A percentile compares a stretch with the other conserved stretches of the same genome.
These are phyloP conservation scores for Rhizoglyphus robini DNA, from an alignment of 1,140 invertebrate genomes.

Conservation along the genomic window DNA sequence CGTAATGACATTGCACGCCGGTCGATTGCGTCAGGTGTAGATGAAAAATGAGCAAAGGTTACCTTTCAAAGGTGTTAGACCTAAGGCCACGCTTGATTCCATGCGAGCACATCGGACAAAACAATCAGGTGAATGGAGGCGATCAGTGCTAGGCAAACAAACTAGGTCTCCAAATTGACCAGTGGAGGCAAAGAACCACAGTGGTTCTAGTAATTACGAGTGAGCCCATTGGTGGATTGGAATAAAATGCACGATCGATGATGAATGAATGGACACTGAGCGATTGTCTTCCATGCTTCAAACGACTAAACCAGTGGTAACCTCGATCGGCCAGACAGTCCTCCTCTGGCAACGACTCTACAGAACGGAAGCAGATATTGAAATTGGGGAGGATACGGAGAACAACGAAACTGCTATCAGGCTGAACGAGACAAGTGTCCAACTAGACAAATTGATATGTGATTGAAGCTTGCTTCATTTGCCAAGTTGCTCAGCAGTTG, in stretches of 20 bases:
- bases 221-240: background rate
- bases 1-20: background rate
- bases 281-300: background rate
- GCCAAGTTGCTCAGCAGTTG: too few relatives aligned
- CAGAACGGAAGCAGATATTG: constrained; percentile 5
- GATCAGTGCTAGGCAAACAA: background rate
- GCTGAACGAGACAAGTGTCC: background rate
- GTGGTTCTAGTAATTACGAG: background rate
- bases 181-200: background rate
- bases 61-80: constrained; percentile 6
- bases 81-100: background rate
- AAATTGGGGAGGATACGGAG: background rate
- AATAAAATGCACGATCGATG: background rate
- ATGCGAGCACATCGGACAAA: background rate
- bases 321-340: background rate
- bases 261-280: constrained; percentile 5
- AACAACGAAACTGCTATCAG: background rate
- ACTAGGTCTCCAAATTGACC: background rate
- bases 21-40: background rate
- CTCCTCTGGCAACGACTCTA: background rate
- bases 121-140: background rate
- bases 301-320: constrained; percentile 6
- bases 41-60: background rate
- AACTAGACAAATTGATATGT: constrained; percentile 6
- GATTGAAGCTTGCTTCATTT: background rate